phyloP scores from a whole-genome alignment of 1,140 invertebrate species.

The Drosophila tropicalis region DNA sequence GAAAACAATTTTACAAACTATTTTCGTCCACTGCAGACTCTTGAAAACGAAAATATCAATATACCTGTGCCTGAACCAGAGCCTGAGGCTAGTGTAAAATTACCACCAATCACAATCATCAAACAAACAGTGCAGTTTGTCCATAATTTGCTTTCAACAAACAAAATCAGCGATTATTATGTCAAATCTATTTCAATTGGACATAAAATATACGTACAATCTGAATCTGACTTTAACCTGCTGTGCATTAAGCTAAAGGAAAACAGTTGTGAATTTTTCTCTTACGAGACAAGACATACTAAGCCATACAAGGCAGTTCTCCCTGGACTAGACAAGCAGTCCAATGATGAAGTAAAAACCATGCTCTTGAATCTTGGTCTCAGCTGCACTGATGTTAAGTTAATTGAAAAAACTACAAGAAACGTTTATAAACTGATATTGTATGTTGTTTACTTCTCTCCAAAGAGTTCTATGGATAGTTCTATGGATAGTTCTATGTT shows the following conservation, averaged over 20 bases:
- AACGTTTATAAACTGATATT: slow-evolving; percentile 5
- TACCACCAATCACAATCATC: slow-evolving; percentile 6
- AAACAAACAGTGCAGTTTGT: neutral
- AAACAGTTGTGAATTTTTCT: neutral
- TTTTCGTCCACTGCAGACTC: neutral
- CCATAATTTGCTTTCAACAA: neutral
- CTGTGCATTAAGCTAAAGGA: slow-evolving; percentile 3
- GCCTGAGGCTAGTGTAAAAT: neutral
- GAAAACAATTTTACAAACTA: neutral
- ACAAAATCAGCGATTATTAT: neutral
- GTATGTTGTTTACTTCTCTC: too few relatives aligned
- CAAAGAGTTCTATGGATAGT: too few relatives aligned
- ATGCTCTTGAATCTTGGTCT: slow-evolving; percentile 1
- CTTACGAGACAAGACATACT: neutral
- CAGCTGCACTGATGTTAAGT: neutral
- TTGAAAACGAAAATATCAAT: slow-evolving; percentile 8
- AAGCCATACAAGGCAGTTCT: slow-evolving; percentile 2
- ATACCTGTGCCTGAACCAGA: neutral
- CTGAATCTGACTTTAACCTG: slow-evolving; percentile 3
- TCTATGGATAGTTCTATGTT: too few relatives aligned
- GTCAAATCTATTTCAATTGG: slow-evolving; percentile 6
- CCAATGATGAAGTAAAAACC: neutral
- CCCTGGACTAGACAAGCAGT: neutral
- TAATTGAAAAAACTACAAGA: slow-evolving; percentile 5
- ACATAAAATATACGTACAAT: neutral